Percentiles rank a stretch among this genome's conserved stretches.
phyloP scores from a whole-genome alignment of 2,113 vertebrate genomes.

The Mohoua ochrocephala region DNA sequence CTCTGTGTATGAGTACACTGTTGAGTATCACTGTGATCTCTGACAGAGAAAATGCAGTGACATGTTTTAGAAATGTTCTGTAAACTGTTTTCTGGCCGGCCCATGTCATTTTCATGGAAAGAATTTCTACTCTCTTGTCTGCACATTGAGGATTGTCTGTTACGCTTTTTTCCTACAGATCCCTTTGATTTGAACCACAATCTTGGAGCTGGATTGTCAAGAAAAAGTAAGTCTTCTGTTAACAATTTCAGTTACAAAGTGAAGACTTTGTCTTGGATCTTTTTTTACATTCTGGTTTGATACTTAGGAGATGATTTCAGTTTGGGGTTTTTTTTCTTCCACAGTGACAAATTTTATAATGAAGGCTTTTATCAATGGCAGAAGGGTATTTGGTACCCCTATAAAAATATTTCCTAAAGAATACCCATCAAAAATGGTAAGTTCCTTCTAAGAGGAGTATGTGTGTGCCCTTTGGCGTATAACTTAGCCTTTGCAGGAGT shows the following conservation, averaged over 20 bases:
- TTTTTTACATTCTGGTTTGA: neutral
- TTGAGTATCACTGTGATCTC: neutral
- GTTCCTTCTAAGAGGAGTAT: neutral
- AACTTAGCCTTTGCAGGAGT: neutral
- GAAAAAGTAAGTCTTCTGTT: conserved; percentile 83
- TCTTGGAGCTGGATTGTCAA: conserved; percentile 91
- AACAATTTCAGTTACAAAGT: neutral
- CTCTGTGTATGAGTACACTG: neutral
- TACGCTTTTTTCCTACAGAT: conserved; percentile 71
- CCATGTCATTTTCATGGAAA: neutral
- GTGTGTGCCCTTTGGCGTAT: fast-evolving
- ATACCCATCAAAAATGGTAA: conserved; percentile 85
- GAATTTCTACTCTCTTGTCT: neutral
- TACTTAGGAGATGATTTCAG: neutral
- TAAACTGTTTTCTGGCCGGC: neutral
- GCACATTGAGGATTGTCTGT: neutral
- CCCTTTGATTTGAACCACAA: conserved; percentile 97
- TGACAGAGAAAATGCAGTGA: neutral
- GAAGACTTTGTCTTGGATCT: neutral
- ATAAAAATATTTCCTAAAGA: conserved; percentile 79
- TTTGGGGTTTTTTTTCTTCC: neutral
- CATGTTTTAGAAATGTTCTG: neutral
- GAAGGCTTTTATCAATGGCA: conserved; percentile 95
- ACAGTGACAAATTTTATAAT: conserved; percentile 98
- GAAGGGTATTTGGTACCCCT: conserved; percentile 87